Evolutionary conservation across 2,888 invertebrate genomes (phyloP).

Genomic region (Atethmia centrago): DNA sequence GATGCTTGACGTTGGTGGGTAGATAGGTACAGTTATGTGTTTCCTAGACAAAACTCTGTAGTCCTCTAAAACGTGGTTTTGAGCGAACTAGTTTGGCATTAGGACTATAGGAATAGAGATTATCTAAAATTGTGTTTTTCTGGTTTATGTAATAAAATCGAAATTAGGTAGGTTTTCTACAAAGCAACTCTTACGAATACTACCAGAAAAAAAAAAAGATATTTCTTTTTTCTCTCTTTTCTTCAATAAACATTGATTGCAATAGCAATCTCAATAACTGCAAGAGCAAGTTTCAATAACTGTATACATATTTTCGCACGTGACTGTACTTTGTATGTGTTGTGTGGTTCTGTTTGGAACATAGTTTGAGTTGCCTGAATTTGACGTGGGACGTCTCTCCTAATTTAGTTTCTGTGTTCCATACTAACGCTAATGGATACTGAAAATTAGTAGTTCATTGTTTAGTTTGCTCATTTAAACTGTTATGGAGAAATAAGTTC

Average conservation of each 20-base stretch:
- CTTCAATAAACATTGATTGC: no score
- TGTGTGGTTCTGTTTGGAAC: not conserved
- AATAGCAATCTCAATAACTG: no score
- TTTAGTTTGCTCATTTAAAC: not conserved
- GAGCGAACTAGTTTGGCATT: not conserved
- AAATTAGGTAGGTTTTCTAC: not conserved
- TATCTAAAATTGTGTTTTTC: not conserved
- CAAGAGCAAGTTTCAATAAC: not conserved
- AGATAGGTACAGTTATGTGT: not conserved
- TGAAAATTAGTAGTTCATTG: slow-evolving; percentile 7
- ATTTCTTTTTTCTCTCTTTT: no score
- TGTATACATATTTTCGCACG: not conserved
- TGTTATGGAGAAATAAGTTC: not conserved
- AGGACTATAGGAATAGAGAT: not conserved
- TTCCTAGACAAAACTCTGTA: not conserved
- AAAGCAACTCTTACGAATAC: not conserved
- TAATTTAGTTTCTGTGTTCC: slow-evolving; percentile 40
- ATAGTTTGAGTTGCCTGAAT: slow-evolving; percentile 14
- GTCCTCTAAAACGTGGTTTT: not conserved
- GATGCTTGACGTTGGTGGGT: slow-evolving; percentile 26
- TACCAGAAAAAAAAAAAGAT: not conserved
- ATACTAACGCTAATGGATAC: slow-evolving; percentile 22
- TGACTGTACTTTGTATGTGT: slow-evolving; percentile 5
- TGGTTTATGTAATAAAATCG: not conserved
- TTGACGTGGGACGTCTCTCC: slow-evolving; percentile 10